Evolutionary conservation across 1,140 invertebrate genomes (phyloP).

Genomic region (Papilio dardanus): DNA sequence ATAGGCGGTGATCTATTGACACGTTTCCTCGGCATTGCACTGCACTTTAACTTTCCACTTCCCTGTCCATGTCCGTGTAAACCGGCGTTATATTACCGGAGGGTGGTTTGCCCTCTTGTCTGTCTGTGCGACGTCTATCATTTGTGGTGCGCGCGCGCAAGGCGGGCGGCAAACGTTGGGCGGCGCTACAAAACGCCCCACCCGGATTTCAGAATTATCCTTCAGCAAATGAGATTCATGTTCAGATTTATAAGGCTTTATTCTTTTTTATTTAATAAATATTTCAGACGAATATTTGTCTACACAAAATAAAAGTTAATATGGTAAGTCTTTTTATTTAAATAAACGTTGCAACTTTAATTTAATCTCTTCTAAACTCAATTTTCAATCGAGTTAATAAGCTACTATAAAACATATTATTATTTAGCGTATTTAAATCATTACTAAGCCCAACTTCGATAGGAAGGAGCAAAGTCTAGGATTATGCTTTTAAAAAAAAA

Average conservation of each 20-base stretch:
- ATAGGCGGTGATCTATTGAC: slow-evolving; percentile 58
- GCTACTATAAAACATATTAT: no score
- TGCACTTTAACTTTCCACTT: slow-evolving; percentile 43
- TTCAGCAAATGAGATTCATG: slow-evolving; percentile 54
- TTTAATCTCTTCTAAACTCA: no score
- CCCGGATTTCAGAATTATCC: slow-evolving; percentile 63
- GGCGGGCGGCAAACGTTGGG: slow-evolving; percentile 70
- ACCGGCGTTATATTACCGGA: slow-evolving; percentile 35
- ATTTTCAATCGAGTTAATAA: no score
- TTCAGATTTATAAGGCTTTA: slow-evolving; percentile 16
- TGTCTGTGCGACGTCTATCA: slow-evolving; percentile 53
- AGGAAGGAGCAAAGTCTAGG: no score
- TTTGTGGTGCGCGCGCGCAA: slow-evolving; percentile 64
- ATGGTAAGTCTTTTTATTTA: no score
- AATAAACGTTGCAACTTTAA: no score
- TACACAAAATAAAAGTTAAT: no score
- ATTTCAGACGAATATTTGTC: not conserved
- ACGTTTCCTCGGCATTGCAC: slow-evolving; percentile 68
- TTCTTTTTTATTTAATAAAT: not conserved
- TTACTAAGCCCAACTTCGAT: no score
- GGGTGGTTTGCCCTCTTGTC: slow-evolving; percentile 52
- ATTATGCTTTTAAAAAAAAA: no score
- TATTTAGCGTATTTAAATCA: no score
- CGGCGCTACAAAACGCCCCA: slow-evolving; percentile 66
- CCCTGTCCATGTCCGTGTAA: slow-evolving; percentile 34